Percentiles rank a stretch among this genome's conserved stretches.
These are phyloP conservation scores for Scelioninae gen. 1 DNA, from an alignment of 2,888 invertebrate species.

Conservation along the genomic window DNA sequence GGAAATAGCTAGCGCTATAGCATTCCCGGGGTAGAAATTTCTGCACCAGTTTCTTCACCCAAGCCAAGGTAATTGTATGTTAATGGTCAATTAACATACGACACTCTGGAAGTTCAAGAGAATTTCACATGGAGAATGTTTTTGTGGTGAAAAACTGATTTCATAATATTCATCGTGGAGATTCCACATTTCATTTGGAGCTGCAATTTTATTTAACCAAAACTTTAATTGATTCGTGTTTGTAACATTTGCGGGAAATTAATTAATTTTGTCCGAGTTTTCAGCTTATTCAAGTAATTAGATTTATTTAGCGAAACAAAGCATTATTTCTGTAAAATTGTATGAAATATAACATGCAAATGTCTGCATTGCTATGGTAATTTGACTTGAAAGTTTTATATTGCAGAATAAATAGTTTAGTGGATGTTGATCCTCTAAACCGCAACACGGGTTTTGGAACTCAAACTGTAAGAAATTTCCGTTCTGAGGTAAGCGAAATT, in stretches of 20 bases:
- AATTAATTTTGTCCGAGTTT: too few relatives aligned
- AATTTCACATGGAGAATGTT: background rate
- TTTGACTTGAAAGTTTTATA: background rate
- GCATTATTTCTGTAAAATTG: too few relatives aligned
- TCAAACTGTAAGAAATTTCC: conserved; percentile 4
- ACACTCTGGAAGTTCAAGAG: background rate
- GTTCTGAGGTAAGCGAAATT: conserved; percentile 9
- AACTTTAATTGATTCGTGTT: too few relatives aligned
- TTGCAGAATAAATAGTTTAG: background rate
- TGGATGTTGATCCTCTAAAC: background rate
- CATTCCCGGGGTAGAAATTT: conserved; percentile 8
- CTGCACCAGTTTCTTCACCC: background rate
- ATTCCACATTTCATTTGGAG: too few relatives aligned
- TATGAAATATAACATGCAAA: background rate
- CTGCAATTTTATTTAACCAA: too few relatives aligned
- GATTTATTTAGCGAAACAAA: too few relatives aligned
- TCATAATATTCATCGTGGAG: too few relatives aligned
- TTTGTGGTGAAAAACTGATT: background rate
- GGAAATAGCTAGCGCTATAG: too few relatives aligned
- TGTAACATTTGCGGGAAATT: too few relatives aligned
- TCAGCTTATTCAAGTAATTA: too few relatives aligned
- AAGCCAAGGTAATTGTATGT: background rate
- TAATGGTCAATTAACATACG: background rate
- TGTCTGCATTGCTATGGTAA: background rate
- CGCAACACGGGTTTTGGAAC: background rate